phyloP scores from a whole-genome alignment of 64 coral and sea anemone genomes.

The Astreopora myriophthalma region DNA sequence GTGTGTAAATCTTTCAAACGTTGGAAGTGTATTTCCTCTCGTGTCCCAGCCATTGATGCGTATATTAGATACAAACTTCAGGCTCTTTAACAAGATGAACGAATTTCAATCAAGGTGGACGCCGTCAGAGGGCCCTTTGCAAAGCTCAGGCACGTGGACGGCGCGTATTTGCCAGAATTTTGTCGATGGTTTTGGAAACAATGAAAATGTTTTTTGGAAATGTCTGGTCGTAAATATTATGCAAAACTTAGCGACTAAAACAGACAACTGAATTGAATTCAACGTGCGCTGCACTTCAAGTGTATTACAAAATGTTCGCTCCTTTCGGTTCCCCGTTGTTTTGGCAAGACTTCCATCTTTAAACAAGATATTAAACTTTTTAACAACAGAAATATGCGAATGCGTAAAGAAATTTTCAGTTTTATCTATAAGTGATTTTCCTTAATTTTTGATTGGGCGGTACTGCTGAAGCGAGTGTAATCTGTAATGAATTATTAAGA shows the following conservation, averaged over 20 bases:
- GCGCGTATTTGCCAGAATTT: background rate
- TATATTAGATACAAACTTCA: background rate
- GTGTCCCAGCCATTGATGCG: background rate
- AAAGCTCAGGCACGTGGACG: no score
- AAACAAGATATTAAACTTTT: no score
- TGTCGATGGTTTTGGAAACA: background rate
- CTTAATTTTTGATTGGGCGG: background rate
- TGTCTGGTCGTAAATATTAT: background rate
- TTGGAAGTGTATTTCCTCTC: conserved; percentile 56
- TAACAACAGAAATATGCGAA: background rate
- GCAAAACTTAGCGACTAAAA: background rate
- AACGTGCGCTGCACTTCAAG: background rate
- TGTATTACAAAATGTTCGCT: background rate
- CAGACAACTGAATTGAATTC: background rate
- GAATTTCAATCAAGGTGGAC: no score
- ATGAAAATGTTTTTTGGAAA: background rate
- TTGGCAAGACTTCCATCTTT: no score
- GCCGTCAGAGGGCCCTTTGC: no score
- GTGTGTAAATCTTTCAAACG: conserved; percentile 55
- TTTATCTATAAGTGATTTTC: background rate
- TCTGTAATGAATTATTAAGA: background rate
- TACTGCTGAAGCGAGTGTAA: background rate
- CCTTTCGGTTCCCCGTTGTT: no score
- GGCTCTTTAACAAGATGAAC: no score
- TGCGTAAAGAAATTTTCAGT: background rate